Evolutionary conservation across 2,888 invertebrate species (phyloP).

Genomic region (Osmoderma eremita): DNA sequence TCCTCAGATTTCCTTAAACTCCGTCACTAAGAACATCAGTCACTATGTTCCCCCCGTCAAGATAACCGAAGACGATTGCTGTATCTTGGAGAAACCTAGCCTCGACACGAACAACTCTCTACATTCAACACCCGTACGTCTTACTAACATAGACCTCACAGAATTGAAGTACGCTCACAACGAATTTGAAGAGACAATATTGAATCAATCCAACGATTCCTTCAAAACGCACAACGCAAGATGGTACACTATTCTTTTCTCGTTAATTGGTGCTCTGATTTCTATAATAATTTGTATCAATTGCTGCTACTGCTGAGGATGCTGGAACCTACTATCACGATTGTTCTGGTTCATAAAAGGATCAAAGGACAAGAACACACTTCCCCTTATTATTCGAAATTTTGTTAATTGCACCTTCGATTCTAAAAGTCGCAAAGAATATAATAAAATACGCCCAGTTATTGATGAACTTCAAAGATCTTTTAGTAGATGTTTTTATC

Average conservation of each 20-base stretch:
- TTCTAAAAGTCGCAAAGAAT: slow-evolving; percentile 39
- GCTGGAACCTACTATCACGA: slow-evolving; percentile 14
- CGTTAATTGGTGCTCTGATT: slow-evolving; percentile 31
- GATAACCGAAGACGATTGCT: slow-evolving; percentile 43
- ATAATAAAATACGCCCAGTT: no score
- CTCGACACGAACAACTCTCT: slow-evolving; percentile 29
- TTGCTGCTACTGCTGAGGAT: slow-evolving; percentile 36
- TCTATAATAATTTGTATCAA: slow-evolving; percentile 30
- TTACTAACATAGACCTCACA: slow-evolving; percentile 44
- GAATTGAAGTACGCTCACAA: slow-evolving; percentile 47
- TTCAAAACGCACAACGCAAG: slow-evolving; percentile 43
- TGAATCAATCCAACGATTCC: slow-evolving; percentile 32
- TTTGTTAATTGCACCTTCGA: slow-evolving; percentile 47
- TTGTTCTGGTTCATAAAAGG: slow-evolving; percentile 37
- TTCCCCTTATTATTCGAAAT: slow-evolving; percentile 46
- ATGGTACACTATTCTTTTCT: slow-evolving; percentile 45
- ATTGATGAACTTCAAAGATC: no score
- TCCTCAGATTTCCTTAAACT: slow-evolving; percentile 35
- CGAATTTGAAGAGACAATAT: slow-evolving; percentile 46
- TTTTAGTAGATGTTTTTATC: no score
- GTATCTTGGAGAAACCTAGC: slow-evolving; percentile 32
- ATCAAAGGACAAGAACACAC: slow-evolving; percentile 38
- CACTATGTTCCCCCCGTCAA: slow-evolving; percentile 39
- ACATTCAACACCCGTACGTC: slow-evolving; percentile 40
- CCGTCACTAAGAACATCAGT: slow-evolving; percentile 13